phyloP scores from a whole-genome alignment of 2,888 invertebrate genomes.

The Fragum fragum region DNA sequence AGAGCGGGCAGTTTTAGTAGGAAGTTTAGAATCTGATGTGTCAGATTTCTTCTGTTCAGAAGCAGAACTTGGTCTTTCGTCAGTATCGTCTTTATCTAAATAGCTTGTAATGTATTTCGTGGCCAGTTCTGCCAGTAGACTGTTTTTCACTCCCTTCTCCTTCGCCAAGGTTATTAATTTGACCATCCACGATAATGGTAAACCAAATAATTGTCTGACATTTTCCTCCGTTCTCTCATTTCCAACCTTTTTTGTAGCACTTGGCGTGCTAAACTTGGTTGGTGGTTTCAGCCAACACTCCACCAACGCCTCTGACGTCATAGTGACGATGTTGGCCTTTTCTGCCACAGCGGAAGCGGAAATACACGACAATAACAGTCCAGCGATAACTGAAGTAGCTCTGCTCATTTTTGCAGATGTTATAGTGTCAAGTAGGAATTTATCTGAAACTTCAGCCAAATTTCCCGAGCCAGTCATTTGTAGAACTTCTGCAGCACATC shows the following conservation, averaged over 20 bases:
- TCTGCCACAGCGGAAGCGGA: constrained; percentile 79
- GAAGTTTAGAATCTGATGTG: constrained; percentile 51
- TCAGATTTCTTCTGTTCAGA: constrained; percentile 57
- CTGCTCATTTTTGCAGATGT: constrained; percentile 82
- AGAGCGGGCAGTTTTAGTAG: constrained; percentile 37
- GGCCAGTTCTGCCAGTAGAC: constrained; percentile 75
- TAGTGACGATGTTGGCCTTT: constrained; percentile 76
- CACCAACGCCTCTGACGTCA: constrained; percentile 81
- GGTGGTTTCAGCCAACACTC: constrained; percentile 83
- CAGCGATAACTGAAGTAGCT: constrained; percentile 72
- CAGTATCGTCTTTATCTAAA: constrained; percentile 65
- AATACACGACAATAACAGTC: constrained; percentile 78
- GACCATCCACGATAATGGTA: constrained; percentile 81
- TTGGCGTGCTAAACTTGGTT: constrained; percentile 74
- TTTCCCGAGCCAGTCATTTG: constrained; percentile 84
- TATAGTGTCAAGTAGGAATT: constrained; percentile 81
- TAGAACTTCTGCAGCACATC: constrained; percentile 84
- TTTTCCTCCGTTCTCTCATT: constrained; percentile 71
- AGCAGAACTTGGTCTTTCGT: constrained; percentile 49
- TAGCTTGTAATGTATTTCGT: constrained; percentile 74
- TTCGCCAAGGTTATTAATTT: constrained; percentile 76
- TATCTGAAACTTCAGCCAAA: constrained; percentile 80
- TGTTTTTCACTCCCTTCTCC: constrained; percentile 75
- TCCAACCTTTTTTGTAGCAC: constrained; percentile 65
- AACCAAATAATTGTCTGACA: constrained; percentile 65